Evolutionary conservation across 30 jellyfish, hydroid and myxozoan species (phyloP), one percentile per base, ranked within the genome.

Genomic region (Pseudorhiza aurosa): DNA sequence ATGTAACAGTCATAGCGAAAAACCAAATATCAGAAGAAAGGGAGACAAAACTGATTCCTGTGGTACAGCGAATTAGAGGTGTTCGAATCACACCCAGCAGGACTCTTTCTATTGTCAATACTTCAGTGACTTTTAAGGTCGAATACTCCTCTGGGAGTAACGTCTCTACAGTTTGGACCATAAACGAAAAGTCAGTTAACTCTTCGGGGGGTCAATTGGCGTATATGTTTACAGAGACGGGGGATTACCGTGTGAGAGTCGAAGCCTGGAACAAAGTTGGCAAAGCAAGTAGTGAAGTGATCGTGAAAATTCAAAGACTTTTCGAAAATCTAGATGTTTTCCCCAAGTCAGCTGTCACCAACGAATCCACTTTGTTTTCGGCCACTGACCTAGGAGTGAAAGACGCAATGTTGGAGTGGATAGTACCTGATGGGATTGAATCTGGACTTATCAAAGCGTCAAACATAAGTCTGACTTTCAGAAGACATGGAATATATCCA

Each of bases 111-210:
- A 33, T 59, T 10, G 57, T 68, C 17, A 46, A 42, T 19, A 19
- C 31, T 12, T 14, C 56, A 17, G 85, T 47, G 32, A 46, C 17
- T 3, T 69, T 77, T 31, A 37, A 50, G 37, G 0, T 63, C 2
- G 28, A 0, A 17, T 11, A 9, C 15, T 42, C 22, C 27, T 10
- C 67, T 40, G 88, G 90, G 25, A 69, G 83, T 49, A 67, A 88
- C 58, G n/a, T 84, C 82, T 40, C 88, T 8, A 35, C 17, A 10
- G 56, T 17, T 8, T 88, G 97, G 97, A 12, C 35, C 1, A 42
- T 88, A n/a, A 44, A 69, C 50, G 86, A 72, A 0, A 58, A 22
- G 0, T 15, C 18, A 5, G 14, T 26, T 1, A 37, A 75, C 44
- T 28, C 57, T 33, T 32, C 24, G 10, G 31, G 24, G 17, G 24